Evolutionary conservation across 2,888 invertebrate species (phyloP).

Genomic region (Harpagoxenus sublaevis): DNA sequence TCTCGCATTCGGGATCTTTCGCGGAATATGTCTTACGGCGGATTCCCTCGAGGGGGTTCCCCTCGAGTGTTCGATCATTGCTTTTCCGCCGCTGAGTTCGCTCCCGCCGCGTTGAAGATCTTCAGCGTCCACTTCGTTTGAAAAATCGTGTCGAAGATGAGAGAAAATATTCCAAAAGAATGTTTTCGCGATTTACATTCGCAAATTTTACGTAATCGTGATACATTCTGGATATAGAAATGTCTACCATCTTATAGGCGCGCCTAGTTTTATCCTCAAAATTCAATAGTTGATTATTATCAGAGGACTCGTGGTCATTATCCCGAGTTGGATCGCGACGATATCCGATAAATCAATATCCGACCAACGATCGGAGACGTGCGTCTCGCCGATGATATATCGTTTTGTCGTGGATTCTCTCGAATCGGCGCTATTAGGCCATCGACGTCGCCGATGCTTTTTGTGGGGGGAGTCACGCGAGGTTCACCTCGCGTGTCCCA

Average conservation of each 20-base stretch:
- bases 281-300: not conserved
- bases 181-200: not conserved
- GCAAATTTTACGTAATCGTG: not conserved
- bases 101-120: no score
- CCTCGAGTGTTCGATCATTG: slow-evolving; percentile 14
- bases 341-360: slow-evolving; percentile 51
- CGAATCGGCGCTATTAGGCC: slow-evolving; percentile 76
- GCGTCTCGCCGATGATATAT: slow-evolving; percentile 71
- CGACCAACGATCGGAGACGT: slow-evolving; percentile 41
- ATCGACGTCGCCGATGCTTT: slow-evolving; percentile 69
- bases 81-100: not conserved
- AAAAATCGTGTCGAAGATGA: not conserved
- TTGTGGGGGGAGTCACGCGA: slow-evolving; percentile 57
- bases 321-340: slow-evolving; percentile 40
- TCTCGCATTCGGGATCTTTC: slow-evolving; percentile 85
- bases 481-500: slow-evolving; percentile 52
- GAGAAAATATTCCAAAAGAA: not conserved
- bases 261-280: not conserved
- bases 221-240: not conserved
- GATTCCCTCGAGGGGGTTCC: slow-evolving; percentile 44
- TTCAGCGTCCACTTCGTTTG: not conserved
- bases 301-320: slow-evolving; percentile 45
- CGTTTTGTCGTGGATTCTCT: slow-evolving; percentile 64
- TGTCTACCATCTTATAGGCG: not conserved
- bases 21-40: slow-evolving; percentile 77